phyloP scores from a whole-genome alignment of 2,113 vertebrate genomes.

The Anolis carolinensis region DNA sequence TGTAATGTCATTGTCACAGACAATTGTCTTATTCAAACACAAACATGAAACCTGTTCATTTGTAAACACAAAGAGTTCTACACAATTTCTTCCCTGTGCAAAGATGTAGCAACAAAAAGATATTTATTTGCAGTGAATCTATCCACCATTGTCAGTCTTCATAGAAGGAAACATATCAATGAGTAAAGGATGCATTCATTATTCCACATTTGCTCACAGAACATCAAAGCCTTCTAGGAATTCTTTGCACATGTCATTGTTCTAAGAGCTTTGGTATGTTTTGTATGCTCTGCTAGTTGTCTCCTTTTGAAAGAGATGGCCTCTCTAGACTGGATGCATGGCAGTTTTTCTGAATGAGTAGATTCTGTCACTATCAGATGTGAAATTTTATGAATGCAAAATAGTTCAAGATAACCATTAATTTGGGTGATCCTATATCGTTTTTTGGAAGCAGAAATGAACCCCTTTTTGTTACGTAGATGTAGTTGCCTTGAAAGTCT shows the following conservation, averaged over 20 bases:
- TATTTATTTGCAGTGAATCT: slow-evolving; percentile 12
- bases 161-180: background rate
- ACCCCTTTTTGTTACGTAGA: background rate
- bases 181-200: background rate
- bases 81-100: slow-evolving; percentile 6
- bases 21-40: slow-evolving; percentile 43
- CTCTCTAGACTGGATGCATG: slow-evolving; percentile 4
- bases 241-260: background rate
- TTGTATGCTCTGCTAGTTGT: slow-evolving; percentile 17
- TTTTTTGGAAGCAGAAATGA: slow-evolving; percentile 4
- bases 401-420: slow-evolving; percentile 12
- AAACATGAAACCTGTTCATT: slow-evolving; percentile 32
- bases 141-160: slow-evolving; percentile 8
- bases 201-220: background rate
- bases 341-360: slow-evolving; percentile 4
- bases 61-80: background rate
- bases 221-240: background rate
- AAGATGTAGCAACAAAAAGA: background rate
- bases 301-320: slow-evolving; percentile 19
- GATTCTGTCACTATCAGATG: background rate
- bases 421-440: background rate
- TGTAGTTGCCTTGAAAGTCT: background rate
- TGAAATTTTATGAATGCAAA: background rate
- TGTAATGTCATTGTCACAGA: slow-evolving; percentile 7
- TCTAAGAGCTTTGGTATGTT: background rate